A percentile compares a stretch with the other conserved stretches of the same genome.
Evolutionary conservation across 2,888 invertebrate species (phyloP).

Genomic region (Camptogramma bilineatum): DNA sequence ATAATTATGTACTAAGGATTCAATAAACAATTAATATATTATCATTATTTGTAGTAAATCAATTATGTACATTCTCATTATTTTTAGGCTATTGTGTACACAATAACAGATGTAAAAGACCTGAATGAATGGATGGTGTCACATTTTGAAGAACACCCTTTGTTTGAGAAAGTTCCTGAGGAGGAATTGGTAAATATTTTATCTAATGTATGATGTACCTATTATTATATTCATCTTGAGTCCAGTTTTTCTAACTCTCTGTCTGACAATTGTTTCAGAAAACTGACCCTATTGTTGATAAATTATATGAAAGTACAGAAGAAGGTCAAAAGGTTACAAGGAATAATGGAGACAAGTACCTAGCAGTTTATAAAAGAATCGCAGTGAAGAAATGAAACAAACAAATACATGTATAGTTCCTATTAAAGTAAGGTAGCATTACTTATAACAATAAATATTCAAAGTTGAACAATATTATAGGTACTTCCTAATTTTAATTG

Average conservation of each 20-base stretch:
- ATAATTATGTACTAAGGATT: too few species aligned
- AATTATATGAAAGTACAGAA: conserved; percentile 96
- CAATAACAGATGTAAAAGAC: conserved; percentile 98
- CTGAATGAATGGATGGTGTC: conserved; percentile 98
- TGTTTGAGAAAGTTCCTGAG: conserved; percentile 91
- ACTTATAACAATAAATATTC: not conserved
- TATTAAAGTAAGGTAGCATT: not conserved
- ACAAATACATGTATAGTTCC: not conserved
- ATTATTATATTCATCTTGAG: not conserved
- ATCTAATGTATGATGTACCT: conserved; percentile 3
- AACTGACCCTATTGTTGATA: conserved; percentile 93
- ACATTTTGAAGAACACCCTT: conserved; percentile 95
- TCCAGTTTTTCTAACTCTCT: not conserved
- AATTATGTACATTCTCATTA: not conserved
- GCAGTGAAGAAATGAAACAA: conserved; percentile 51
- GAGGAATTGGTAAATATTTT: conserved; percentile 88
- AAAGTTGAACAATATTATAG: not conserved
- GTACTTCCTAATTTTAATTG: not conserved
- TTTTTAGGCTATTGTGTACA: conserved; percentile 94
- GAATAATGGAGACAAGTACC: conserved; percentile 96
- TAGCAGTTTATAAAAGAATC: conserved; percentile 94
- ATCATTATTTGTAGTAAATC: not conserved
- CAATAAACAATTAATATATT: not conserved
- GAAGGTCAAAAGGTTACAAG: conserved; percentile 99
- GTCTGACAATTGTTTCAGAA: conserved; percentile 82